Evolutionary conservation across 1,140 invertebrate species (phyloP), one percentile per base, ranked within the genome.

Genomic region (Heliothis virescens): DNA sequence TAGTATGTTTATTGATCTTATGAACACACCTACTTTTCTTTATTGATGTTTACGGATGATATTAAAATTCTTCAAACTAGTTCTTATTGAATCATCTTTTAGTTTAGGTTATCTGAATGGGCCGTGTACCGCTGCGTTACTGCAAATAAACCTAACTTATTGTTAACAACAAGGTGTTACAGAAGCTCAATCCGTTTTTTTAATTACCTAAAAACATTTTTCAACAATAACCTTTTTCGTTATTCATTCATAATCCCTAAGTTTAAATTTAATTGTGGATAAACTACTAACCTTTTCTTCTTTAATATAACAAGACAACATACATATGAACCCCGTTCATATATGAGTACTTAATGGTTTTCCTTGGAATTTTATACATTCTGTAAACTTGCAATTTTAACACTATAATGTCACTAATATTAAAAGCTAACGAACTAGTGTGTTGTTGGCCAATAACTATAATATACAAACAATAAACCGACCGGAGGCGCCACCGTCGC

Each of bases 391-490:
- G 90, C 92, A 92, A 76, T 91, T 90, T 94, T 94, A 94, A 92
- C 92, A 92, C 94, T 95, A 95, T 86, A 74, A 92, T 94, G 94
- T 94, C 94, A 93, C 94, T 95, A 95, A 95, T 94, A 91, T 94
- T 94, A 94, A 92, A 94, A 93, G 89, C 91, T 94, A 92, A 91
- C 87, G 87, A 85, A 87, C 86, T 90, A 89, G 84, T 85, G 83
- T 86, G 82, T 85, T 86, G 82, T 85, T 90, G 86, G 85, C 88
- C 84, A 85, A 86, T 82, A 82, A 76, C 74, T 76, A 76, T 76
- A 76, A 76, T 59, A 79, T 79, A 79, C 53, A 79, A 79, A 79
- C 76, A 79, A 79, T 69, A 79, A 57, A 26, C 21, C 48, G 15
- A 53, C 29, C 47, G 16, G 76, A 59, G 34, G 26, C 52, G 57